Base-by-base conservation (phyloP, 1,140 invertebrate species). In the Limonius californicus region DNA sequence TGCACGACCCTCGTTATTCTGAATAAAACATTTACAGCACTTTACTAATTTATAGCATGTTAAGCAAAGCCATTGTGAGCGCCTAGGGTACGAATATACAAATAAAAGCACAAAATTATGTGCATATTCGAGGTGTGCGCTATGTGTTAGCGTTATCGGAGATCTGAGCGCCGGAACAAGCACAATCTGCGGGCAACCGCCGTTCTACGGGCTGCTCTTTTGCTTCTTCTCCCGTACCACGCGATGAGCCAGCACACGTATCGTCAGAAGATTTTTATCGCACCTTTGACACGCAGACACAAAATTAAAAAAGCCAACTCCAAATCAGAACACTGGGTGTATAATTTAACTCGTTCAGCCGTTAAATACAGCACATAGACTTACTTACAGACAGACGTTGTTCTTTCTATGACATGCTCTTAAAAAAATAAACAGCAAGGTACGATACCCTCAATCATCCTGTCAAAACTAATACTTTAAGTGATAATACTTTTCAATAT, bases 61-160 rank as follows among this genome's bases (percentile, higher is more conserved):
- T 67, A 67, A 67, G 62, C 56, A 64, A 54, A 59, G 57, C 43
- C 55, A 64, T 67, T 67, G 65, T 64, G 58, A 61, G 21, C 65
- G 59, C 62, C 62, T 61, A 55, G 65, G 59, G 62, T 59, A 67
- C 47, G 62, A 64, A 63, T 63, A 63, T 61, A 61, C 65, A 59
- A 63, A 67, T 67, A 64, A 67, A 67, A 67, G 65, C 39, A 66
- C 45, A 64, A 64, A 61, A 67, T 67, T 67, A 67, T 67, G 65
- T 67, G 61, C 62, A 67, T 67, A 67, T 67, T 67, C 65, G 55
- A 54, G 32, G 30, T 58, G 62, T 60, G 58, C 30, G 39, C 62
- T 58, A 63, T 67, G 65, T 64, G 65, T 67, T 62, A 67, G 63
- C 62, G 55, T 59, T 67, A 67, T 67, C 65, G 60, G 12, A 19